Evolutionary conservation across 2,888 invertebrate genomes (phyloP).

Genomic region (Tachina fera): DNA sequence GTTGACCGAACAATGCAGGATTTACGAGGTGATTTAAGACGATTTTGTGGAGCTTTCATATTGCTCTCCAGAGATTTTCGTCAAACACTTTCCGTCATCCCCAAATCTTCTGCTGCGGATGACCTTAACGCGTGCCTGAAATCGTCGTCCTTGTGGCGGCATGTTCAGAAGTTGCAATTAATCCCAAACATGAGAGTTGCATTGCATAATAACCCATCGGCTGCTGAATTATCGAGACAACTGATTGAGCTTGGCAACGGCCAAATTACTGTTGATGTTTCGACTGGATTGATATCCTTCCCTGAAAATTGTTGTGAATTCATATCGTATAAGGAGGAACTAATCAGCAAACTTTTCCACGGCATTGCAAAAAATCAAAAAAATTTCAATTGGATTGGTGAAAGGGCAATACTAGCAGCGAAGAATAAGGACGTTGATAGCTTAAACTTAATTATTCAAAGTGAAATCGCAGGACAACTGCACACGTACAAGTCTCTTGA

Average conservation of each 20-base stretch:
- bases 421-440: slow-evolving; percentile 53
- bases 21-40: slow-evolving; percentile 36
- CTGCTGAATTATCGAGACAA: slow-evolving; percentile 59
- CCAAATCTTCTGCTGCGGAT: slow-evolving; percentile 48
- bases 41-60: slow-evolving; percentile 67
- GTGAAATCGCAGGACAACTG: no score
- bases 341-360: slow-evolving; percentile 50
- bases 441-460: no score
- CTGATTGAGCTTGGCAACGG: slow-evolving; percentile 19
- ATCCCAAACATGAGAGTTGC: slow-evolving; percentile 60
- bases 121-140: neutral
- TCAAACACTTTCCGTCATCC: slow-evolving; percentile 36
- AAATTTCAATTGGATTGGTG: slow-evolving; percentile 51
- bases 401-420: slow-evolving; percentile 43
- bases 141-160: no score
- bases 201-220: neutral
- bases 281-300: slow-evolving; percentile 68
- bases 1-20: slow-evolving; percentile 34
- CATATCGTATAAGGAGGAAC: slow-evolving; percentile 25
- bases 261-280: slow-evolving; percentile 56
- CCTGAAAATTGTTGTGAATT: slow-evolving; percentile 20
- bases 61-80: slow-evolving; percentile 61
- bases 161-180: slow-evolving; percentile 63
- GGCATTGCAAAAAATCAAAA: slow-evolving; percentile 39
- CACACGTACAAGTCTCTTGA: no score